Conservation (phyloP, 2,888 invertebrate species). For the Mythimna impura region DNA sequence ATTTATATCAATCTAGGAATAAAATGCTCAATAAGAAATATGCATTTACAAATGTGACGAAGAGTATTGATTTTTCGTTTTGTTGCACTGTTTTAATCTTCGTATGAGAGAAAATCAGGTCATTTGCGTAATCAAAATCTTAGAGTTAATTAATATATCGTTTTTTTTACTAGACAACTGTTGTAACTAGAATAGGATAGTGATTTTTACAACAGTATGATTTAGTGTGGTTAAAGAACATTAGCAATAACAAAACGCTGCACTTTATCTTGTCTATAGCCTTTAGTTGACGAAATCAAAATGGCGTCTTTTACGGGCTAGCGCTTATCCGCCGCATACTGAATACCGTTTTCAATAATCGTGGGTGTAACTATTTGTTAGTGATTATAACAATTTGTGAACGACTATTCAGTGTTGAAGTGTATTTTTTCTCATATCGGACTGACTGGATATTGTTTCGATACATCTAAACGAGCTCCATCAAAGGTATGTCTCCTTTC, state of each 20-base stretch:
- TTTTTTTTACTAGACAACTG: neutral
- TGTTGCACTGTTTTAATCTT: neutral
- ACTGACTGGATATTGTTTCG: constrained; percentile 72
- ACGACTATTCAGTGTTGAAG: constrained; percentile 77
- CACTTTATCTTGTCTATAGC: constrained; percentile 79
- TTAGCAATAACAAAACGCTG: constrained; percentile 60
- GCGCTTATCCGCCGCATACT: constrained; percentile 86
- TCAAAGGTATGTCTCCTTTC: constrained; percentile 89
- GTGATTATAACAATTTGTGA: constrained; percentile 83
- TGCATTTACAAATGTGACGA: neutral
- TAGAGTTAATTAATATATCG: accelerated
- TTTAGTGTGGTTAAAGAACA: neutral
- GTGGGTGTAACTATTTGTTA: constrained; percentile 78
- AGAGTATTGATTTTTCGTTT: constrained; percentile 48
- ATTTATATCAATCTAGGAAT: accelerated
- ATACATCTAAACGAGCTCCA: constrained; percentile 63
- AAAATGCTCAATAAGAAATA: neutral
- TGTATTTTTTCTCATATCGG: constrained; percentile 70
- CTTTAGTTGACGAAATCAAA: constrained; percentile 90
- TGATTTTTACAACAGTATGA: too few relatives aligned
- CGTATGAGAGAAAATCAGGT: neutral
- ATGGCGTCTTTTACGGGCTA: constrained; percentile 89
- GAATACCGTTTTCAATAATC: constrained; percentile 76
- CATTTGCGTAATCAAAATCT: neutral
- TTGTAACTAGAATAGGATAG: neutral